Conservation (phyloP, 2,888 invertebrate genomes). For the Dasypogon diadema region DNA sequence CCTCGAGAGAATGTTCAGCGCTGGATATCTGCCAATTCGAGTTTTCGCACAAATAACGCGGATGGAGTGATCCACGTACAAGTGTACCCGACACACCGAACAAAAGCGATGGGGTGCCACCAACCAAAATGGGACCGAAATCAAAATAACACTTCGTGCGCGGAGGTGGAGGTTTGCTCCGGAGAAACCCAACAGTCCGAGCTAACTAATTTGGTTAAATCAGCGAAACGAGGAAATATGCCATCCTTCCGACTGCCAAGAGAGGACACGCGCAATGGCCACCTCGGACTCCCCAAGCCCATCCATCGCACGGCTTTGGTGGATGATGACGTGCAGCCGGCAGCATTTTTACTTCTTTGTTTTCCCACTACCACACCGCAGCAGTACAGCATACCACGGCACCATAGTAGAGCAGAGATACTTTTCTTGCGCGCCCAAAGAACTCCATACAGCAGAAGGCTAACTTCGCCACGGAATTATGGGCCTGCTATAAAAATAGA, state of each 20-base stretch:
- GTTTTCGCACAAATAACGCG: constrained; percentile 20
- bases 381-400: constrained; percentile 25
- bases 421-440: constrained; percentile 37
- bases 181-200: constrained; percentile 16
- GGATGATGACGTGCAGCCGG: constrained; percentile 40
- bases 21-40: constrained; percentile 35
- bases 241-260: constrained; percentile 35
- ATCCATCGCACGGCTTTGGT: constrained; percentile 15
- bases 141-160: neutral
- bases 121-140: neutral
- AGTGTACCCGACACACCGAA: too few species aligned
- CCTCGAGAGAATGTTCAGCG: constrained; percentile 27
- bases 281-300: constrained; percentile 14
- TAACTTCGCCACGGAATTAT: constrained; percentile 39
- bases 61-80: constrained; percentile 8
- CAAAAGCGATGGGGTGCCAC: neutral
- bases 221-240: constrained; percentile 44
- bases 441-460: constrained; percentile 38
- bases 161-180: neutral
- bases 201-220: constrained; percentile 39
- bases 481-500: constrained; percentile 37
- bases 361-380: constrained; percentile 34
- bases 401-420: constrained; percentile 22
- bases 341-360: constrained; percentile 48
- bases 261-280: constrained; percentile 37